Evolutionary conservation across 2,888 invertebrate genomes (phyloP).

Genomic region (Lasioglossum vierecki): DNA sequence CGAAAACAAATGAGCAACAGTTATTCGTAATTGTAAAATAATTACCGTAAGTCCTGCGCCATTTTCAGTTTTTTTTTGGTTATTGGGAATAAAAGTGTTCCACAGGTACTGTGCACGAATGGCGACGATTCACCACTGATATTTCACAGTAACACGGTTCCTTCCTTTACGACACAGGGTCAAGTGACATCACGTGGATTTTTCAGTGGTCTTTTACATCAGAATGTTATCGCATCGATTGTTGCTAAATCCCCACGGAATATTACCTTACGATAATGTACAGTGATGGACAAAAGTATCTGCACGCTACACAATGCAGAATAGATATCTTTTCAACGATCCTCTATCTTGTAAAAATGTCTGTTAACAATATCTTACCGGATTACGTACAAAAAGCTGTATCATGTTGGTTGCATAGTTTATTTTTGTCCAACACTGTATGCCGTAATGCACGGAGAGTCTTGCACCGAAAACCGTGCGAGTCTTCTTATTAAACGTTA

Average conservation of each 20-base stretch:
- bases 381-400: background rate
- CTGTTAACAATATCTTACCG: background rate
- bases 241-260: slow-evolving; percentile 20
- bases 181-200: slow-evolving; percentile 46
- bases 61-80: slow-evolving; percentile 51
- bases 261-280: slow-evolving; percentile 4
- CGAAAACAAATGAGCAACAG: slow-evolving; percentile 25
- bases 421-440: background rate
- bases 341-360: background rate
- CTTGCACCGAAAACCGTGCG: background rate
- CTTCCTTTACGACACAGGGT: slow-evolving; percentile 18
- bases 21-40: background rate
- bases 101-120: slow-evolving; percentile 29
- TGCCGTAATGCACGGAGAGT: background rate
- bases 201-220: slow-evolving; percentile 27
- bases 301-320: background rate
- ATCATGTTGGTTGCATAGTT: background rate
- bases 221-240: slow-evolving; percentile 43
- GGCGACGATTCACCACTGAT: slow-evolving; percentile 46
- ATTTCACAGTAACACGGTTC: background rate
- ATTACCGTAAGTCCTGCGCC: slow-evolving; percentile 75
- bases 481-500: background rate
- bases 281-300: background rate
- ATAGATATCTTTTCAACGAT: background rate
- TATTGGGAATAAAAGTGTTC: slow-evolving; percentile 10